Conservation (phyloP, 2,113 vertebrate species). For the Gulo gulo region DNA sequence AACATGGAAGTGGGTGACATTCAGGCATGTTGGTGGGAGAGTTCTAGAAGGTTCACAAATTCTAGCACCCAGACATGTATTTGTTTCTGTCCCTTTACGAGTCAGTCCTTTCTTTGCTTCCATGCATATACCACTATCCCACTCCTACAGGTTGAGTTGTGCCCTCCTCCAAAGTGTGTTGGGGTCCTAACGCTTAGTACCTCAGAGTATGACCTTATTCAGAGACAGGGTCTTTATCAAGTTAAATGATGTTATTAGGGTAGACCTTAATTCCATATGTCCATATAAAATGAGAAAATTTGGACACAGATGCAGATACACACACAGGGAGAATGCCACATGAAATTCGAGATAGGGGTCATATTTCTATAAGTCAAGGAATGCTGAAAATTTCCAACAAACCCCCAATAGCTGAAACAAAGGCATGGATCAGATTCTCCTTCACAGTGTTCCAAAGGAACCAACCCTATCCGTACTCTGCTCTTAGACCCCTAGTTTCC, state of each 20-base stretch:
- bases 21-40: neutral
- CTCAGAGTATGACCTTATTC: neutral
- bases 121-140: neutral
- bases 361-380: neutral
- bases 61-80: neutral
- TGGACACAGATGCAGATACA: neutral
- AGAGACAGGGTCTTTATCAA: neutral
- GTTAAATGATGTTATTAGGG: neutral
- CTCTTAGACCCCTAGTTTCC: neutral
- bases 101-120: neutral
- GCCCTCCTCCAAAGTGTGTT: neutral
- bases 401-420: neutral
- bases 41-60: neutral
- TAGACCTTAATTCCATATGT: neutral
- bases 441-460: neutral
- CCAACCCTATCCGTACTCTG: fast-evolving
- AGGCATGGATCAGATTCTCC: neutral
- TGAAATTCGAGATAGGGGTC: neutral
- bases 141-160: neutral
- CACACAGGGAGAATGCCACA: fast-evolving
- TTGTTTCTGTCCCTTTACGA: neutral
- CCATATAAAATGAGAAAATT: neutral
- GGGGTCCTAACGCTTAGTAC: neutral
- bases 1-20: neutral
- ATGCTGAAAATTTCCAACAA: neutral